Evolutionary conservation across 2,113 vertebrate species (phyloP).

Genomic region (Cyphomyrus discorhynchus): DNA sequence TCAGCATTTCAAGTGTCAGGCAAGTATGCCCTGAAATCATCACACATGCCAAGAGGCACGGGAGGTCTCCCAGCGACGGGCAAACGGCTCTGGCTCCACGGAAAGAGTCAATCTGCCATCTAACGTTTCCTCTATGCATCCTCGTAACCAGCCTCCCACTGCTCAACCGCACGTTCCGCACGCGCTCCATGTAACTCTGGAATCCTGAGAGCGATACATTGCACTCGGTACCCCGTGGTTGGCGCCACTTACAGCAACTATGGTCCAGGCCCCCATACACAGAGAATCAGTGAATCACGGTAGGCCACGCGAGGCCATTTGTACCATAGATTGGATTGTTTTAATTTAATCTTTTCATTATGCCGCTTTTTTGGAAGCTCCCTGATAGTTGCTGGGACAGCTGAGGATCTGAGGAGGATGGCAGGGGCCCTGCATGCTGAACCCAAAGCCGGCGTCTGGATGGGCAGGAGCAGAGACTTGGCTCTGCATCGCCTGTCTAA

Average conservation of each 20-base stretch:
- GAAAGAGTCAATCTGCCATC: neutral
- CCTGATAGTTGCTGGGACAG: neutral
- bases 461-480: conserved; percentile 42
- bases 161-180: neutral
- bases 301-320: neutral
- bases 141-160: neutral
- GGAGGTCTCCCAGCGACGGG: neutral
- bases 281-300: neutral
- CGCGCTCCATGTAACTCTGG: neutral
- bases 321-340: neutral
- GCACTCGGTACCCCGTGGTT: neutral
- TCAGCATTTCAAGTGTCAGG: neutral
- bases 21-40: neutral
- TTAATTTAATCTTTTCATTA: neutral
- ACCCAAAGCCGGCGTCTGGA: conserved; percentile 43
- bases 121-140: neutral
- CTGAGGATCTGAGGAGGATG: conserved; percentile 27
- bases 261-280: neutral
- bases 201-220: neutral
- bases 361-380: neutral
- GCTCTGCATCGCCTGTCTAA: conserved; percentile 49
- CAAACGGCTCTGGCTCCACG: neutral
- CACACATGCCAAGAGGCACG: neutral
- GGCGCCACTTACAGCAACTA: neutral
- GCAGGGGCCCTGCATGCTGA: conserved; percentile 34